phyloP scores from a whole-genome alignment of 2,113 vertebrate species.

The Nipponia nippon region DNA sequence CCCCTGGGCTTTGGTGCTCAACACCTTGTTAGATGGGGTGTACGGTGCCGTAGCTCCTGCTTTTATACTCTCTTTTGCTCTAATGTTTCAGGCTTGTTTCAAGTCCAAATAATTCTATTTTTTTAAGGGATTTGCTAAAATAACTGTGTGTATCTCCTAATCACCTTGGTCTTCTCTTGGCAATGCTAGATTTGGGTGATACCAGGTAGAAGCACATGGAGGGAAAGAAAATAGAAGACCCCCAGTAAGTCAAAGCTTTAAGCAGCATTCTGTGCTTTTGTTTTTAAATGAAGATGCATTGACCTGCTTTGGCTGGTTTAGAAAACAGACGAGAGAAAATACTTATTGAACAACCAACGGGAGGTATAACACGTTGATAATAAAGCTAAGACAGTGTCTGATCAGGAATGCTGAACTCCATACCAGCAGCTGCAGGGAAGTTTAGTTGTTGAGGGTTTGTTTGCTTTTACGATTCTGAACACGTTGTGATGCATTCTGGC shows the following conservation, averaged over 20 bases:
- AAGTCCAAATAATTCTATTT: background rate
- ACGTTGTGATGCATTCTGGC: background rate
- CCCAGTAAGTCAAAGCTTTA: background rate
- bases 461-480: slow-evolving; percentile 1
- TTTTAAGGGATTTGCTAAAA: background rate
- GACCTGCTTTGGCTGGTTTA: background rate
- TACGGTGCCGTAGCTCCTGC: background rate
- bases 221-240: background rate
- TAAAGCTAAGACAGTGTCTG: background rate
- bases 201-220: background rate
- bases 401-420: background rate
- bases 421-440: background rate
- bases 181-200: background rate
- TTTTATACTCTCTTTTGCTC: background rate
- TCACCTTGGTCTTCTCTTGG: background rate
- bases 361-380: background rate
- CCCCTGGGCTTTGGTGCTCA: slow-evolving; percentile 78
- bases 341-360: background rate
- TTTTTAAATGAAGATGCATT: background rate
- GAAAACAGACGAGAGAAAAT: background rate
- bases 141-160: background rate
- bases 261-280: background rate
- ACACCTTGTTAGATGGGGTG: slow-evolving; percentile 82
- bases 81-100: background rate
- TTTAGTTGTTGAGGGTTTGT: background rate